phyloP scores from a whole-genome alignment of 2,113 vertebrate species.

The Tychaedon coryphoeus region DNA sequence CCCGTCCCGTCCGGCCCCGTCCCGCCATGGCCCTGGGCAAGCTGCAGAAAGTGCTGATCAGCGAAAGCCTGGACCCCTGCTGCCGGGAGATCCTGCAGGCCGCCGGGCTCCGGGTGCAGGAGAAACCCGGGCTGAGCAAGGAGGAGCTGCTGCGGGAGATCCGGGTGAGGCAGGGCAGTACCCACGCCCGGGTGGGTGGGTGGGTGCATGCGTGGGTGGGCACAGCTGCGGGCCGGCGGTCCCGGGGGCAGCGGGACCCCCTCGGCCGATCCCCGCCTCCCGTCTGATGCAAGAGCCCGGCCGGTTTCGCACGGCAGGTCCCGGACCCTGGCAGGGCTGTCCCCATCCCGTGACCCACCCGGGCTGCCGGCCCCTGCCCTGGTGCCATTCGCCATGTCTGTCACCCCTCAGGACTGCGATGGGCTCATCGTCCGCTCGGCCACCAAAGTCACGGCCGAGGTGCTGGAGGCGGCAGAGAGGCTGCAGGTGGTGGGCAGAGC shows the following conservation, averaged over 20 bases:
- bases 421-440: conserved; percentile 93
- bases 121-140: conserved; percentile 82
- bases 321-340: not conserved
- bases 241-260: not conserved
- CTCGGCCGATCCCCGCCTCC: conserved; percentile 35
- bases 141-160: conserved; percentile 87
- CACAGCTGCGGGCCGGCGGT: not conserved
- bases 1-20: not conserved
- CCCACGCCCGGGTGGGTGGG: not conserved
- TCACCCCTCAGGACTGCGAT: conserved; percentile 83
- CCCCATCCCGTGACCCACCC: not conserved
- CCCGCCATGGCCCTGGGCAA: conserved; percentile 78
- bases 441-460: conserved; percentile 91
- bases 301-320: conserved; percentile 24
- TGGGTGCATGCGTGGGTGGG: not conserved
- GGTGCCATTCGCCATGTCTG: not conserved
- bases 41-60: conserved; percentile 86
- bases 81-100: conserved; percentile 86
- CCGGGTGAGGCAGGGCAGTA: conserved; percentile 71
- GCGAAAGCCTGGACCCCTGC: conserved; percentile 89
- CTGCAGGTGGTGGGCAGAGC: conserved; percentile 93
- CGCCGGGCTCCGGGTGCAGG: conserved; percentile 87
- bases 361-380: no score
- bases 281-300: conserved; percentile 86
- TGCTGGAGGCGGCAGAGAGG: conserved; percentile 82